A percentile compares a stretch with the other conserved stretches of the same genome.
These are phyloP conservation scores for Cichlasoma orientale DNA, from an alignment of 2,797 vertebrate genomes.

Conservation along the genomic window DNA sequence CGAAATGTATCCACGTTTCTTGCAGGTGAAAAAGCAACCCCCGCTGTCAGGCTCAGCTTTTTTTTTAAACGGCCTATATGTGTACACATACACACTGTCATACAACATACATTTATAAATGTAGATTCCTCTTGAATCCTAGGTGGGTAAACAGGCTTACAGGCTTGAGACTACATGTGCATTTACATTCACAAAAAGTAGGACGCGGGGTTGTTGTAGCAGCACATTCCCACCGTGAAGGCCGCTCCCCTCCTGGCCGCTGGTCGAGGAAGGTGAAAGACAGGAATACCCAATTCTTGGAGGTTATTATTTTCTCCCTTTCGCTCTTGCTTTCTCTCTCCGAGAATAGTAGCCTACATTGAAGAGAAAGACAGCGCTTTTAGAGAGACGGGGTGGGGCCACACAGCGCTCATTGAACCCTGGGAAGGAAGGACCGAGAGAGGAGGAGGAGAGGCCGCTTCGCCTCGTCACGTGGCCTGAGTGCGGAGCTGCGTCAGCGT, in stretches of 20 bases:
- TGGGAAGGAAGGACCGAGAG: slow-evolving; percentile 83
- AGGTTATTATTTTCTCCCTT: slow-evolving; percentile 64
- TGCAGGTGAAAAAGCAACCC: slow-evolving; percentile 67
- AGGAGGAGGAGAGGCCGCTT: slow-evolving; percentile 62
- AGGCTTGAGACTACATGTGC: slow-evolving; percentile 72
- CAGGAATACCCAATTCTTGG: slow-evolving; percentile 65
- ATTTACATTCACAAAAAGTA: slow-evolving; percentile 73
- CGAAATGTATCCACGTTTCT: slow-evolving; percentile 72
- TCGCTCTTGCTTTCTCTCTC: slow-evolving; percentile 66
- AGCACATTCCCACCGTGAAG: slow-evolving; percentile 70
- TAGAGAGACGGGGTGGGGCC: slow-evolving; percentile 89
- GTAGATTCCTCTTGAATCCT: slow-evolving; percentile 55
- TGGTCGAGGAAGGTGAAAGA: slow-evolving; percentile 60
- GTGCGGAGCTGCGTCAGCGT: slow-evolving; percentile 74
- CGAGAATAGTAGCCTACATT: slow-evolving; percentile 73
- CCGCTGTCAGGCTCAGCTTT: slow-evolving; percentile 73
- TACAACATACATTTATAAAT: slow-evolving; percentile 22
- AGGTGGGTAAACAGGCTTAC: slow-evolving; percentile 52
- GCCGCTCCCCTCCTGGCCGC: slow-evolving; percentile 70
- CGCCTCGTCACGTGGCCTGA: slow-evolving; percentile 84
- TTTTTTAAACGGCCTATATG: slow-evolving; percentile 23
- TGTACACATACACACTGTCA: slow-evolving; percentile 20
- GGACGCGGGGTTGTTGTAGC: slow-evolving; percentile 65
- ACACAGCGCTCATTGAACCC: slow-evolving; percentile 86
- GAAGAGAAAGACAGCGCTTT: slow-evolving; percentile 78